Conservation (phyloP, 2,888 invertebrate genomes). For the Gasteruption jaculator region DNA sequence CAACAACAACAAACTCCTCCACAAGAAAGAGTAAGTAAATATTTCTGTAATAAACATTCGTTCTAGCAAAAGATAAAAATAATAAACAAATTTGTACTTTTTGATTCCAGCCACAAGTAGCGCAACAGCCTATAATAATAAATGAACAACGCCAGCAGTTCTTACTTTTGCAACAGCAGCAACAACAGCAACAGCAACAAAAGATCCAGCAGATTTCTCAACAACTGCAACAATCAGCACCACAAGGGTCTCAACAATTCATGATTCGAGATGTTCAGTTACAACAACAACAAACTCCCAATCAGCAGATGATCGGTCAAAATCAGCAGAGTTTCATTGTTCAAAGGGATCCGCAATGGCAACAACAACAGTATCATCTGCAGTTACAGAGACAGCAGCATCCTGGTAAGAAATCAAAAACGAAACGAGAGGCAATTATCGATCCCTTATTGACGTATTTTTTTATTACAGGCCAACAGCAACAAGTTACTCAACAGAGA, state of each 20-base stretch:
- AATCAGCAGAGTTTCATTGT: conserved; percentile 46
- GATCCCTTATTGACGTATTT: too few relatives aligned
- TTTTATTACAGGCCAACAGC: too few relatives aligned
- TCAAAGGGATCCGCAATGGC: conserved; percentile 61
- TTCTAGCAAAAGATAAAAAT: too few relatives aligned
- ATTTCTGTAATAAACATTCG: background rate
- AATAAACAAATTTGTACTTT: too few relatives aligned
- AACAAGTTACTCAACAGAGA: conserved; percentile 41
- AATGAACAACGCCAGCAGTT: conserved; percentile 36
- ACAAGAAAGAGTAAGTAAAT: conserved; percentile 19
- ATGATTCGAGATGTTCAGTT: conserved; percentile 50
- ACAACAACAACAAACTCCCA: conserved; percentile 47
- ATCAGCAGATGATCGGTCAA: conserved; percentile 44
- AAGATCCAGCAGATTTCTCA: conserved; percentile 52
- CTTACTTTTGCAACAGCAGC: conserved; percentile 31
- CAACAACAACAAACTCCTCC: conserved; percentile 29
- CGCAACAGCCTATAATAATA: conserved; percentile 39
- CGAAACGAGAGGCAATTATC: too few relatives aligned
- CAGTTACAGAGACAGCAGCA: conserved; percentile 50
- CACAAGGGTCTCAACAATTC: conserved; percentile 47
- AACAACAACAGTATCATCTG: conserved; percentile 56
- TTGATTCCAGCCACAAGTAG: conserved; percentile 53
- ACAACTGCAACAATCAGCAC: conserved; percentile 51
- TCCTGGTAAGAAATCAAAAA: too few relatives aligned
- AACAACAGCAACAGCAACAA: conserved; percentile 59